Evolutionary conservation across 1,140 invertebrate species (phyloP), one percentile per base, ranked within the genome.

Genomic region (Neotoxoptera formosana): DNA sequence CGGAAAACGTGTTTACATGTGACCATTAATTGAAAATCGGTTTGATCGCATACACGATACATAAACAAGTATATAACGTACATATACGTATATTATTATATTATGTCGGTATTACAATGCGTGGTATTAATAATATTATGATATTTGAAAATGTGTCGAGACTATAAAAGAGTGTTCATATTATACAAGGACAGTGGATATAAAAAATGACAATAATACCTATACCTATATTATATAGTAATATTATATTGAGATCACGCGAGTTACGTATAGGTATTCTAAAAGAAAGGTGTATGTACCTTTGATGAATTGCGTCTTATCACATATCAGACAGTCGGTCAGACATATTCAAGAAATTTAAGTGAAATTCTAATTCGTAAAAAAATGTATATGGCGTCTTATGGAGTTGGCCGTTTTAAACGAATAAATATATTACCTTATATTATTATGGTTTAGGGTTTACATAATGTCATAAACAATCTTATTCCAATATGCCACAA

Each of bases 1-100:
- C 30, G 11, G 60, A 30, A 76, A 76, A 76, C 60, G 30, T 76
- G 60, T 76, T 76, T 76, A n/a, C 60, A 76, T n/a, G 60, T 76
- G 60, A 76, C 60, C 60, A 76, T 76, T 76, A 76, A 76, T 76
- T 76, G 30, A 76, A n/a, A 76, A 76, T 76, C 60, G 17, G 60
- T 76, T 76, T 23, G 60, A 76, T 30, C 25, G 60, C 60, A 67
- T n/a, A n/a, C 60, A n/a, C 4, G 1, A 53, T n/a, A 53, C 51
- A 53, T 7, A 53, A 20, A 53, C 51, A 53, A 53, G 51, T 21
- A 7, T 53, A 20, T 6, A 53, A 53, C 51, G 6, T 53, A 20
- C 51, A 4, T 23, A 41, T 53, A n/a, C n/a, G n/a, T 53, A 53
- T 48, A 11, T 0, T 53, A 53, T 53, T 53, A 53, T 53, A 53